Conservation (phyloP, 1,140 invertebrate species). For the Neuroterus valhalla region DNA sequence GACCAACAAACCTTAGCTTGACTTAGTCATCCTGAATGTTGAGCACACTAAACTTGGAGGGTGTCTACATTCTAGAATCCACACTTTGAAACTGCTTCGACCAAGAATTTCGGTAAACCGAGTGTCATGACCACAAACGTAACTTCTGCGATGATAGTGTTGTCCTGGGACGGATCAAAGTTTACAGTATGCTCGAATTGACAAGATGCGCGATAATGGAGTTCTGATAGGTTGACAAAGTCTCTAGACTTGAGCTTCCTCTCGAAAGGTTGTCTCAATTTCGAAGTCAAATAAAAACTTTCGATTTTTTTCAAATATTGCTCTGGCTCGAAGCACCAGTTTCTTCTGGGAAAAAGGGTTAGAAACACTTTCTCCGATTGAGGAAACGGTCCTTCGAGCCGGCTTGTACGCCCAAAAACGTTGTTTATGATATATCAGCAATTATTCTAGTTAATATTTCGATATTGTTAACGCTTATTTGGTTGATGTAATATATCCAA, state of each 20-base stretch:
- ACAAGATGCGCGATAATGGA: constrained; percentile 14
- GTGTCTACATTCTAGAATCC: neutral
- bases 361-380: too few species aligned
- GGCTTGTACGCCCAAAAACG: too few species aligned
- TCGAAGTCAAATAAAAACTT: too few species aligned
- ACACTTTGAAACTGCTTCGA: constrained; percentile 1
- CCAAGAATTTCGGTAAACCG: neutral
- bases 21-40: neutral
- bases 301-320: too few species aligned
- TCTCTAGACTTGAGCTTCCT: neutral
- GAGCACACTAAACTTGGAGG: neutral
- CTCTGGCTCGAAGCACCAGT: too few species aligned
- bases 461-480: too few species aligned
- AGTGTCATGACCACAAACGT: constrained; percentile 6
- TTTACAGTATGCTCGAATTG: neutral
- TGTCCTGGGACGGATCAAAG: constrained; percentile 1
- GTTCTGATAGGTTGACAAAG: constrained; percentile 13
- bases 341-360: too few species aligned
- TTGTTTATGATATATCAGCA: too few species aligned
- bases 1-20: constrained; percentile 11
- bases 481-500: too few species aligned
- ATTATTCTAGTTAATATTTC: too few species aligned
- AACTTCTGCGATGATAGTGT: neutral
- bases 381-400: too few species aligned
- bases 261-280: neutral